Conservation (phyloP, 2,888 invertebrate species). For the Escarpia spicata region DNA sequence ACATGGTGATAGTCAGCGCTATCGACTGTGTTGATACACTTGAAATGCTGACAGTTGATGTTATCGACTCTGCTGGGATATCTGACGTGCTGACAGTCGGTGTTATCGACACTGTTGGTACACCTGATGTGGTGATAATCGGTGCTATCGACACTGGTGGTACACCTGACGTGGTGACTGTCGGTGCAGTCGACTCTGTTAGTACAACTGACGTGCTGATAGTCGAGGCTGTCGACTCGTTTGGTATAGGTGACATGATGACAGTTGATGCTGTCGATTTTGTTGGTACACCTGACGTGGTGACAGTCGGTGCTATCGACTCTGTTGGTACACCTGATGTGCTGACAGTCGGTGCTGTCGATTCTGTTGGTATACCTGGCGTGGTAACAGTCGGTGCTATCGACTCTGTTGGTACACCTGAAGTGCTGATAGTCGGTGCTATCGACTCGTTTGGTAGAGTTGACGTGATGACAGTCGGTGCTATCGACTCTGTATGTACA, state of each 20-base stretch:
- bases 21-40: not conserved
- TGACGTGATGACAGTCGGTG: not conserved
- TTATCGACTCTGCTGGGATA: not conserved
- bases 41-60: not conserved
- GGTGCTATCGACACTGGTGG: not conserved
- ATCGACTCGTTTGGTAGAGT: not conserved
- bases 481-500: not conserved
- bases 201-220: not conserved
- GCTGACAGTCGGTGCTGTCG: too few species aligned
- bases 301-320: too few species aligned
- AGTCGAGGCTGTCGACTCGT: not conserved
- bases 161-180: not conserved
- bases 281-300: not conserved
- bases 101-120: not conserved
- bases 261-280: not conserved
- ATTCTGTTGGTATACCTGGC: too few species aligned
- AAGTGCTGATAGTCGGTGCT: not conserved
- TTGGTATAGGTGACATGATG: not conserved
- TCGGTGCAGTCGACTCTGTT: not conserved
- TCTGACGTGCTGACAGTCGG: not conserved
- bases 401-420: not conserved
- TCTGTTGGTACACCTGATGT: too few species aligned
- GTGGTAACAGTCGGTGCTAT: not conserved
- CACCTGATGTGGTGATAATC: not conserved
- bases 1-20: not conserved